Evolutionary conservation across 1,140 invertebrate species (phyloP).

Genomic region (Thrips palmi): DNA sequence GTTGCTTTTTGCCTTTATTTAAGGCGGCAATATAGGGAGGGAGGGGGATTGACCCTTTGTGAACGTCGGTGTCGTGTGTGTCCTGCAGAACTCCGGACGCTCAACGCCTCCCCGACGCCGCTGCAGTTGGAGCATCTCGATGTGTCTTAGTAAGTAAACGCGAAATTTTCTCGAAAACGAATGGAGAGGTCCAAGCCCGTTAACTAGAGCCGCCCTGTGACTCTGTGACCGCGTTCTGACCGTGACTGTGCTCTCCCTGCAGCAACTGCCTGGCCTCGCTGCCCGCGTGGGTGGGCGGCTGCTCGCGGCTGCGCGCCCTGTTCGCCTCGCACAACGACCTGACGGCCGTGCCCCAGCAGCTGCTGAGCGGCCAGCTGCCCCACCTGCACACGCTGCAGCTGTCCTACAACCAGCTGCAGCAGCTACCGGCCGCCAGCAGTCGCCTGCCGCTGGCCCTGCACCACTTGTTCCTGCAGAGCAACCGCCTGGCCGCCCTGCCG

Average conservation of each 20-base stretch:
- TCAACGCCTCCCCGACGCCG: slow-evolving; percentile 42
- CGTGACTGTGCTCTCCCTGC: too few relatives aligned
- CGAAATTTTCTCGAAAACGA: background rate
- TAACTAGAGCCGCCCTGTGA: too few relatives aligned
- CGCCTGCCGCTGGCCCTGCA: slow-evolving; percentile 38
- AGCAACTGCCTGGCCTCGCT: slow-evolving; percentile 51
- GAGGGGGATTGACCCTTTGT: too few relatives aligned
- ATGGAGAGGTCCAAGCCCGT: too few relatives aligned
- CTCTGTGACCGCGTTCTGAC: too few relatives aligned
- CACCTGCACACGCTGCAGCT: slow-evolving; percentile 49
- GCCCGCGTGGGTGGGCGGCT: slow-evolving; percentile 59
- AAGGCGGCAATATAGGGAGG: too few relatives aligned
- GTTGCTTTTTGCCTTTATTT: too few relatives aligned
- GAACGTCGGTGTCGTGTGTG: too few relatives aligned
- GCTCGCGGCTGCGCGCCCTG: slow-evolving; percentile 47
- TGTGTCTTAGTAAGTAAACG: slow-evolving; percentile 41
- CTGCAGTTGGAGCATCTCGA: slow-evolving; percentile 50
- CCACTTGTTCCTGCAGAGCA: slow-evolving; percentile 56
- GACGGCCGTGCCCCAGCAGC: slow-evolving; percentile 43
- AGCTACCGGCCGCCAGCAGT: slow-evolving; percentile 46
- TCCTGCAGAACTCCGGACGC: slow-evolving; percentile 43
- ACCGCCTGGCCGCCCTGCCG: slow-evolving; percentile 48
- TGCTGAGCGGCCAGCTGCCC: slow-evolving; percentile 50
- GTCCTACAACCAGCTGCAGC: slow-evolving; percentile 52
- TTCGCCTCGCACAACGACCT: slow-evolving; percentile 57